Base-by-base conservation (phyloP, 2,113 vertebrate genomes). In the Eulacestoma nigropectus region DNA sequence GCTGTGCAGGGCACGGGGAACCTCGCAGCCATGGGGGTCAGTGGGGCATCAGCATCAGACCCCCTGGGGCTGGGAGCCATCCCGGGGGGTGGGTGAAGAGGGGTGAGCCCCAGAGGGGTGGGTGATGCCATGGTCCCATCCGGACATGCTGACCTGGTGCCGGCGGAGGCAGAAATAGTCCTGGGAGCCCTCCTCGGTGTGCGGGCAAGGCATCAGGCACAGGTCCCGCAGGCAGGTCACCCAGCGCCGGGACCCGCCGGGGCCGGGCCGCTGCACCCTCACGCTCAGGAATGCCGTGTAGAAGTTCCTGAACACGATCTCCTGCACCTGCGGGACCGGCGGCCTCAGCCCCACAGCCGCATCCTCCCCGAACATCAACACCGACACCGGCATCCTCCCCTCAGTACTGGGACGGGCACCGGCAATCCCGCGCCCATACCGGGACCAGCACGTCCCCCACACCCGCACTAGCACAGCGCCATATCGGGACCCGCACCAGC, bases 281-380 rank as follows among this genome's bases (percentile, higher is more conserved):
- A 99, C 96, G 5, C 97, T 99, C 96, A 99, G 59, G 62, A 98
- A 99, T 11, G 99, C 99, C 1, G 99, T 99, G 98, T 99, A 99
- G 98, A 97, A 98, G 96, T 99, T 99, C 97, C 98, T 99, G 97
- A 99, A 99, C 52, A 97, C 97, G 93, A 99, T 98, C 60, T 98
- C 98, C 90, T 99, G 97, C 42, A 94, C 83, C 93, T 96, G 72
- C 9, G 39, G 84, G 47, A 89, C 65, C 32, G 41, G 49, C 2
- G 37, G 33, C 27, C 63, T 87, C 65, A 84, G 79, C 16, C 23
- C 44, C 2, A 21, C n/a, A 22, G 39, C 3, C 6, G 26, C 67
- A 25, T 23, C 4, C 12, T 39, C 39, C 39, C 39, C 39, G n/a
- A n/a, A n/a, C n/a, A n/a, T n/a, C n/a, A n/a, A n/a, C n/a, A n/a